Conservation (phyloP, 2,797 vertebrate genomes). For the Sebastiscus tertius region DNA sequence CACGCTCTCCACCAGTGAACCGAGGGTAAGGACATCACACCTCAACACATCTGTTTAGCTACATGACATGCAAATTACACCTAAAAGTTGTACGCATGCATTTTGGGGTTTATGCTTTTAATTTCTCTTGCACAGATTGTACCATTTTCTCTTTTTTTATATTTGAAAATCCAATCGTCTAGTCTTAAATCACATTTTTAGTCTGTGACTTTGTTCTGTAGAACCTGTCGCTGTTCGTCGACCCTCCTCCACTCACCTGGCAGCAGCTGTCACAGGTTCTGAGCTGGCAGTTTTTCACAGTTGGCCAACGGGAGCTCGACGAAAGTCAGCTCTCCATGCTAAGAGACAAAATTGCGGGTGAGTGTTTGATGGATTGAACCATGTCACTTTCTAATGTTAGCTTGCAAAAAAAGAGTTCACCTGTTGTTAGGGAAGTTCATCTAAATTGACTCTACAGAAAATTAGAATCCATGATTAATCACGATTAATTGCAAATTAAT, state of each 20-base stretch:
- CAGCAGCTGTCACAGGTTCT: conserved; percentile 87
- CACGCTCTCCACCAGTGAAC: conserved; percentile 81
- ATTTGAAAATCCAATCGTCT: not conserved
- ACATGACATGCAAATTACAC: not conserved
- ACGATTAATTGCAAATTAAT: no score
- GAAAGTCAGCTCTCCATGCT: conserved; percentile 88
- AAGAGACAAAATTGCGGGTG: conserved; percentile 81
- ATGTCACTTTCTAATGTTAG: not conserved
- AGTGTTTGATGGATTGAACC: conserved; percentile 1
- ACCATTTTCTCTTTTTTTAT: not conserved
- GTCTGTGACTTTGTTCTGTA: conserved; percentile 42
- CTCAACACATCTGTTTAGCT: not conserved
- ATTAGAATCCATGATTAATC: no score
- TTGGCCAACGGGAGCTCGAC: conserved; percentile 89
- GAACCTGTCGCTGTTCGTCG: conserved; percentile 89
- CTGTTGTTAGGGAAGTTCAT: not conserved
- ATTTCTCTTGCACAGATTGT: not conserved
- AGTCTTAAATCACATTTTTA: not conserved
- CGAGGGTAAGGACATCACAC: conserved; percentile 77
- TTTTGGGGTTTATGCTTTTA: not conserved
- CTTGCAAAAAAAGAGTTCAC: not conserved
- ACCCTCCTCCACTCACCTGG: conserved; percentile 88
- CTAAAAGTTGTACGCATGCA: no score
- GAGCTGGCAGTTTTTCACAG: conserved; percentile 94
- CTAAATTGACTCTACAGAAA: not conserved